A percentile compares a stretch with the other conserved stretches of the same genome.
Evolutionary conservation across 2,797 vertebrate genomes (phyloP).

Genomic region (Lacerta viridis): DNA sequence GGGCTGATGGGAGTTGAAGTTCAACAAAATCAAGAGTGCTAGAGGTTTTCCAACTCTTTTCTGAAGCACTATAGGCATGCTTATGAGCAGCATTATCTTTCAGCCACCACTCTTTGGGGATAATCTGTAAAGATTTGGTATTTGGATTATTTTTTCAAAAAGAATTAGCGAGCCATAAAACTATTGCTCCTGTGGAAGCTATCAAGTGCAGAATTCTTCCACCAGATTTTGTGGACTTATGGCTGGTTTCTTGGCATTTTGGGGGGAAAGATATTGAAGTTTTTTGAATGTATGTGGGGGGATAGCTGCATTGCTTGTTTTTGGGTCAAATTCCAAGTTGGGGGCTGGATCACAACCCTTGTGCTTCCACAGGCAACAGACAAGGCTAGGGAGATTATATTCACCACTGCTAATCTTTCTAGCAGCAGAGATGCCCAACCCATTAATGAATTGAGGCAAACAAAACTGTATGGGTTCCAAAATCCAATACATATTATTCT

Average conservation of each 20-base stretch:
- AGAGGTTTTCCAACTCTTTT: neutral
- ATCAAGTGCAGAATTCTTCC: conserved; percentile 51
- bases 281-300: conserved; percentile 63
- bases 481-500: conserved; percentile 45
- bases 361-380: conserved; percentile 47
- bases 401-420: conserved; percentile 43
- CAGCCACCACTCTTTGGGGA: neutral
- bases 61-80: no score
- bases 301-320: conserved; percentile 68
- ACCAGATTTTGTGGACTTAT: conserved; percentile 44
- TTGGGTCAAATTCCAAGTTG: conserved; percentile 68
- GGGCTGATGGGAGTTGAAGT: neutral
- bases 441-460: conserved; percentile 47
- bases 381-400: conserved; percentile 61
- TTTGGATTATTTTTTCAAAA: neutral
- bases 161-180: neutral
- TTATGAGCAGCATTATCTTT: neutral
- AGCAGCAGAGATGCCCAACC: conserved; percentile 46
- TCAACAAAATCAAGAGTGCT: neutral
- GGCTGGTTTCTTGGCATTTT: conserved; percentile 57
- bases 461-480: conserved; percentile 53
- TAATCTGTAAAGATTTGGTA: neutral
- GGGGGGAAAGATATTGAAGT: conserved; percentile 54
- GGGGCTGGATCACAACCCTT: conserved; percentile 57
- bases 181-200: neutral